phyloP scores from a whole-genome alignment of 2,113 vertebrate species.

The Odobenus rosmarus region DNA sequence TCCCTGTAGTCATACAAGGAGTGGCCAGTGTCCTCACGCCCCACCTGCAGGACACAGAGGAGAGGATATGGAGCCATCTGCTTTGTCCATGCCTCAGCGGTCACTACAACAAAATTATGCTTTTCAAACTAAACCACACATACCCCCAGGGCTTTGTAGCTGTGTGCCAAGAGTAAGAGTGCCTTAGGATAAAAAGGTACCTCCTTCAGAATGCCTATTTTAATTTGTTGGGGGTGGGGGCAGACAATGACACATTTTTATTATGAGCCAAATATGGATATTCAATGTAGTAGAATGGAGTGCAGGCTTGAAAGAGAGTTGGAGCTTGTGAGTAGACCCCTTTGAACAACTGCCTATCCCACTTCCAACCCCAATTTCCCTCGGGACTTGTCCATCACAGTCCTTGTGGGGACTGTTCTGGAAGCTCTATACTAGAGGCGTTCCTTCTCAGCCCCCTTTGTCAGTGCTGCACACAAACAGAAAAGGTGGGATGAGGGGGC shows the following conservation, averaged over 20 bases:
- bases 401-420: not conserved
- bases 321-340: not conserved
- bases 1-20: constrained; percentile 91
- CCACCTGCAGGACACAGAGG: constrained; percentile 87
- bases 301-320: not conserved
- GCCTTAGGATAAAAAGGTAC: not conserved
- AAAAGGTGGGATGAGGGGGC: not conserved
- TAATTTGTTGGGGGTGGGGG: too few species aligned
- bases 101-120: not conserved
- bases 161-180: not conserved
- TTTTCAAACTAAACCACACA: not conserved
- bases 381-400: not conserved
- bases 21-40: constrained; percentile 91
- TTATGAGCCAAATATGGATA: not conserved
- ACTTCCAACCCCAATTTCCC: too few species aligned
- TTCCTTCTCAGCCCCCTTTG: not conserved
- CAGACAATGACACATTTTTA: not conserved
- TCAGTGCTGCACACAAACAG: not conserved
- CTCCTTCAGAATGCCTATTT: not conserved
- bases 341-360: not conserved
- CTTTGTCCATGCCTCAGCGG: too few species aligned
- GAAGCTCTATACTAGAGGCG: not conserved
- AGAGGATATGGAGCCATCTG: not conserved
- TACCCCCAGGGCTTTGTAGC: not conserved
- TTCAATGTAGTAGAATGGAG: not conserved